A percentile compares a stretch with the other conserved stretches of the same genome.
These are phyloP conservation scores for Cassiopea xamachana DNA, from an alignment of 30 jellyfish, hydroid and myxozoan genomes.

Conservation along the genomic window DNA sequence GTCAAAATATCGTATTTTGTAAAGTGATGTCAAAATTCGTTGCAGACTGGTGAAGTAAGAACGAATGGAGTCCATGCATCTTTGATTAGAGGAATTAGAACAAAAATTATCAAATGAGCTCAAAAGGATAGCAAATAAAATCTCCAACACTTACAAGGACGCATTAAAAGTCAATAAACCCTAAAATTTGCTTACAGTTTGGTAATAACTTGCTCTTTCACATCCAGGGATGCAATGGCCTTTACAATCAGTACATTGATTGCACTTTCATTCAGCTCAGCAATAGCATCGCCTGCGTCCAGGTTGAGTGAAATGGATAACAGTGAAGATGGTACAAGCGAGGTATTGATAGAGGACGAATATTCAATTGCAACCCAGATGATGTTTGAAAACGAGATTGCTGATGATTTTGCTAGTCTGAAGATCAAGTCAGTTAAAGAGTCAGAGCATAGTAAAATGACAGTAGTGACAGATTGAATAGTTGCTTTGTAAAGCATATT, in stretches of 20 bases:
- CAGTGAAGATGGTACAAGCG: neutral
- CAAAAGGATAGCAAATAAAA: too few relatives aligned
- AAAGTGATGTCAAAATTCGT: too few relatives aligned
- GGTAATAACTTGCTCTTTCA: neutral
- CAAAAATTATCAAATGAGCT: too few relatives aligned
- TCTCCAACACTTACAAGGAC: neutral
- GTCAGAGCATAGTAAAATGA: constrained; percentile 16
- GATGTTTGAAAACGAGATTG: neutral
- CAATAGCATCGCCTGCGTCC: neutral
- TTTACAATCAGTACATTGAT: neutral
- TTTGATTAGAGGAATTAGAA: too few relatives aligned
- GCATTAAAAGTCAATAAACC: neutral
- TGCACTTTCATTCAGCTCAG: neutral
- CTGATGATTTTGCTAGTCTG: neutral
- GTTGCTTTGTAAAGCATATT: constrained; percentile 7
- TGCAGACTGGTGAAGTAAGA: too few relatives aligned
- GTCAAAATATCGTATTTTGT: too few relatives aligned
- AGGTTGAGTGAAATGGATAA: neutral
- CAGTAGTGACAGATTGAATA: neutral
- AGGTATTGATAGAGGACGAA: neutral
- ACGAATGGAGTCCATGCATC: too few relatives aligned
- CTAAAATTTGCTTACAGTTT: neutral
- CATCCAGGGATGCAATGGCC: constrained; percentile 2
- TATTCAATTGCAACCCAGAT: constrained; percentile 10
- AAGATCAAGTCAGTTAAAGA: constrained; percentile 2